phyloP scores from a whole-genome alignment of 2,113 vertebrate genomes.

The Phylloscopus trochilus region DNA sequence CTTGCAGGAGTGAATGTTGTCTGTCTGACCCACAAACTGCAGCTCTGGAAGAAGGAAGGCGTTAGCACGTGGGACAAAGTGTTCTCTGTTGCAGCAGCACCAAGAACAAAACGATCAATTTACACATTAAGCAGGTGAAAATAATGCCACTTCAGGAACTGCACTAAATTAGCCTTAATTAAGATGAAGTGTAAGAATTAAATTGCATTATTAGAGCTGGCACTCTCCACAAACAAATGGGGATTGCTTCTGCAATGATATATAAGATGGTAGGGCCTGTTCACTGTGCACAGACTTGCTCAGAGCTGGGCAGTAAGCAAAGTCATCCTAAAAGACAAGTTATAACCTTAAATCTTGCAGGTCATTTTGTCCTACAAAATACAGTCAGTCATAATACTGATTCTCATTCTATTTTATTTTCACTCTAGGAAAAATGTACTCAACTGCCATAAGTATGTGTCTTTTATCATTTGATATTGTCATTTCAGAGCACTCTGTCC shows the following conservation, averaged over 20 bases:
- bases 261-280: neutral
- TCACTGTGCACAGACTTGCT: neutral
- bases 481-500: neutral
- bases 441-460: neutral
- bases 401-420: neutral
- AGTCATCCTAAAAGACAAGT: neutral
- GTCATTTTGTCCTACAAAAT: neutral
- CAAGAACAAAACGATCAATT: neutral
- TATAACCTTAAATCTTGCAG: neutral
- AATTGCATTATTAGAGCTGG: neutral
- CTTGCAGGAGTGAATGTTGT: slow-evolving; percentile 89
- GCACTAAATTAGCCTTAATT: neutral
- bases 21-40: slow-evolving; percentile 88
- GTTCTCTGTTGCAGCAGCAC: neutral
- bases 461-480: rapidly evolving
- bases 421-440: neutral
- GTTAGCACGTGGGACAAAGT: neutral
- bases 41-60: slow-evolving; percentile 79
- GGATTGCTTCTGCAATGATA: neutral
- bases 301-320: neutral
- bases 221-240: neutral
- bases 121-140: neutral
- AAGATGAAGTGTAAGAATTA: neutral
- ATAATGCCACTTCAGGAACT: neutral
- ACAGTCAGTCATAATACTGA: neutral